Evolutionary conservation across 2,113 vertebrate species (phyloP).

Genomic region (Stomatorhinus ivindoensis): DNA sequence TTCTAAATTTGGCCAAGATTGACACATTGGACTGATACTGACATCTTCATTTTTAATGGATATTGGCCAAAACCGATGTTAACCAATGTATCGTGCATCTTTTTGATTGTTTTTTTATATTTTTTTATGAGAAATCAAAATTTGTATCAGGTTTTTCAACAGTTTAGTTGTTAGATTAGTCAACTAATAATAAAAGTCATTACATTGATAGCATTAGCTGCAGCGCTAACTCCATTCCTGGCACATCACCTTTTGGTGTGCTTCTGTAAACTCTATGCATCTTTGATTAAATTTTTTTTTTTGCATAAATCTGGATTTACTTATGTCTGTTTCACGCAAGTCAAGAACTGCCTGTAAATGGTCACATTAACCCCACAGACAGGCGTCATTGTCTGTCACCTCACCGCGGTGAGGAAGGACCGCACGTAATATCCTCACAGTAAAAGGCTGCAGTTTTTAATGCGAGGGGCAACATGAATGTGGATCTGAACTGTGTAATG

Average conservation of each 20-base stretch:
- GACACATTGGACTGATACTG: neutral
- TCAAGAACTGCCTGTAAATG: slow-evolving; percentile 42
- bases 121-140: neutral
- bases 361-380: slow-evolving; percentile 58
- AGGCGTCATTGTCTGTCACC: slow-evolving; percentile 60
- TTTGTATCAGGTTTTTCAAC: neutral
- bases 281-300: neutral
- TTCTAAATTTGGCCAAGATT: neutral
- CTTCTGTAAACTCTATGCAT: slow-evolving; percentile 38
- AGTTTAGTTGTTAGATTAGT: neutral
- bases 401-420: slow-evolving; percentile 49
- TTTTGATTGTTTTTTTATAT: neutral
- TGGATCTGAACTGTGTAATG: neutral
- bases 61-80: neutral
- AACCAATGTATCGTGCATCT: neutral
- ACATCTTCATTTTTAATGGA: neutral
- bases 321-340: neutral
- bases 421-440: slow-evolving; percentile 45
- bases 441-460: slow-evolving; percentile 57
- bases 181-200: neutral
- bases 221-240: neutral
- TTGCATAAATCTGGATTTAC: neutral
- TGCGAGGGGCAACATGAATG: slow-evolving; percentile 52
- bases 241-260: neutral
- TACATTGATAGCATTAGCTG: neutral